These are phyloP conservation scores for Drosophila rhopaloa DNA, from an alignment of 1,140 invertebrate species.

Conservation along the genomic window DNA sequence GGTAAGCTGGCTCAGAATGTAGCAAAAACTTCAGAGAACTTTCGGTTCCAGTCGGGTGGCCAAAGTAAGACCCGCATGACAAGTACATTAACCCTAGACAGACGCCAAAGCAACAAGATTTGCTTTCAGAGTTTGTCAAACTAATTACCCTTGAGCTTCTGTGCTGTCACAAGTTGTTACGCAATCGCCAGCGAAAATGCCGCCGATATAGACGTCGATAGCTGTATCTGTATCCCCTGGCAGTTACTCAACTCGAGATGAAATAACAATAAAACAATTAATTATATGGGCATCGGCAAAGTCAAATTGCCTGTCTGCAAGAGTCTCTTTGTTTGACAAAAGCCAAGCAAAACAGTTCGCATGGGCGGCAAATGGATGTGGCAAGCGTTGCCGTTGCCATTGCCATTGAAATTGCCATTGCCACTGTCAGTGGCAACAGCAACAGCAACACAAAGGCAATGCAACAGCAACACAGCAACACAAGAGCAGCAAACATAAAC, in stretches of 20 bases:
- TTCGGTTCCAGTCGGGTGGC: conserved; percentile 35
- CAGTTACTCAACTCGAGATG: conserved; percentile 26
- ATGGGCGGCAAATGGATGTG: conserved; percentile 60
- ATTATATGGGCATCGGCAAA: conserved; percentile 38
- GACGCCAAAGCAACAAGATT: conserved; percentile 14
- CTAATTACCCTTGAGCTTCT: conserved; percentile 33
- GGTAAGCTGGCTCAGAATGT: not conserved
- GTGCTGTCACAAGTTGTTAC: conserved; percentile 25
- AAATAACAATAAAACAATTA: conserved; percentile 52
- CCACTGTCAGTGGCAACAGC: conserved; percentile 48
- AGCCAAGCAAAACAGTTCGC: conserved; percentile 70
- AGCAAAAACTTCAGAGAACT: conserved; percentile 27
- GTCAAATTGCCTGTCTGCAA: conserved; percentile 42
- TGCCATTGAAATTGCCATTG: conserved; percentile 64
- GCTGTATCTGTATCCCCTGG: conserved; percentile 10
- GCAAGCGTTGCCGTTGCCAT: conserved; percentile 35
- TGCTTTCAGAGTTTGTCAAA: conserved; percentile 34
- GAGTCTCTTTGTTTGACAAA: conserved; percentile 58
- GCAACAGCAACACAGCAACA: conserved; percentile 19
- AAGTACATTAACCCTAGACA: conserved; percentile 42
- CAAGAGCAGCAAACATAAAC: conserved; percentile 44
- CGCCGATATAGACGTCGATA: conserved; percentile 4
- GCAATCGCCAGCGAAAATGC: conserved; percentile 5
- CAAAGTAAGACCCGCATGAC: conserved; percentile 39
- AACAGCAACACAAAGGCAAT: conserved; percentile 1